Percentiles rank a stretch among this genome's conserved stretches.
These are phyloP conservation scores for Zaprionus bogoriensis DNA, from an alignment of 2,888 invertebrate genomes.

Conservation along the genomic window DNA sequence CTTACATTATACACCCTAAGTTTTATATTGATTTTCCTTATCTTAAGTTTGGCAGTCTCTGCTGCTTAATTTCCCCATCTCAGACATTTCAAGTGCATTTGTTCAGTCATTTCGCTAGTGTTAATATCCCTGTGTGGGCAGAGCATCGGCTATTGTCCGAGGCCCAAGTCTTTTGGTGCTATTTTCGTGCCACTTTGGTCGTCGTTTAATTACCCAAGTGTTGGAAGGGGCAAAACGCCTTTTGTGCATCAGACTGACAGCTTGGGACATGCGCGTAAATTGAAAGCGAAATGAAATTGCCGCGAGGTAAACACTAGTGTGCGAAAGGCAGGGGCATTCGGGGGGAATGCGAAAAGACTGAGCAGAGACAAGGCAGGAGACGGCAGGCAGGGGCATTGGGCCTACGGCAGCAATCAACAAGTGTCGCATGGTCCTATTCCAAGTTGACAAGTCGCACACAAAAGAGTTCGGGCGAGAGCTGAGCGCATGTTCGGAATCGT, in stretches of 20 bases:
- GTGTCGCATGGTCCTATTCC: slow-evolving; percentile 17
- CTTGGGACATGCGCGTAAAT: slow-evolving; percentile 45
- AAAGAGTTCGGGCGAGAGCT: not conserved
- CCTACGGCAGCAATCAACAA: slow-evolving; percentile 21
- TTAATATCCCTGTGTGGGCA: not conserved
- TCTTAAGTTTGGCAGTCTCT: not conserved
- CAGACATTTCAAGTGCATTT: too few relatives aligned
- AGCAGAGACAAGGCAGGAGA: not conserved
- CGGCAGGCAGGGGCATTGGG: not conserved
- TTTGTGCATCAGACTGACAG: slow-evolving; percentile 30
- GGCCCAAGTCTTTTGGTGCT: slow-evolving; percentile 6
- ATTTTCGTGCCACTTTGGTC: slow-evolving; percentile 30
- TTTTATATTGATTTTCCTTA: not conserved
- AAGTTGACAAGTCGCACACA: slow-evolving; percentile 9
- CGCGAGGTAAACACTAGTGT: slow-evolving; percentile 16
- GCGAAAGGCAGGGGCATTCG: not conserved
- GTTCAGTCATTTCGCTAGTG: not conserved
- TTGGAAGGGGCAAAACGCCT: slow-evolving; percentile 25
- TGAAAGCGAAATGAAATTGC: slow-evolving; percentile 53
- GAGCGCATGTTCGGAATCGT: not conserved
- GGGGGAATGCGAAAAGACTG: too few relatives aligned
- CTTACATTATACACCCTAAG: too few relatives aligned
- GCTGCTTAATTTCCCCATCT: too few relatives aligned
- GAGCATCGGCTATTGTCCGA: not conserved
- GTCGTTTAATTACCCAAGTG: slow-evolving; percentile 37